Base-by-base conservation (phyloP, 23 tunicate genomes). In the Pegea sp. region DNA sequence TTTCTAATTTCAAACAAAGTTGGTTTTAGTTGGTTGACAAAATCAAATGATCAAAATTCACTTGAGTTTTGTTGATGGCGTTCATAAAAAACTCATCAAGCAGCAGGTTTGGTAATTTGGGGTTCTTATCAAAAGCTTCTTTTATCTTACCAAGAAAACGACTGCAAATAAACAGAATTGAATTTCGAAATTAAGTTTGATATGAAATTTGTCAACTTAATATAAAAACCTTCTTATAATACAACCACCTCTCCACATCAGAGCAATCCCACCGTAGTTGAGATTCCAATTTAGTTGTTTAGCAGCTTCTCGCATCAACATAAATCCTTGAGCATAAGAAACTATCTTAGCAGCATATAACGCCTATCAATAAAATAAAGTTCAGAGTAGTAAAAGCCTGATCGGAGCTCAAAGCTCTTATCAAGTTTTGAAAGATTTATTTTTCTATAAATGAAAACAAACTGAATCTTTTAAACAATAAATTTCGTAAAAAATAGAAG, bases 191-290 rank as follows among this genome's bases (percentile, higher is more conserved):
- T n/a, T n/a, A 38, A 38, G 16, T 16, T 38, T 38, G 46, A 8
- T 8, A 38, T 38, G 46, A 38, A 38, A 8, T 8, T 38, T 16
- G 16, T 16, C 13, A 11, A 38, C 11, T 38, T 16, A 38, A 38
- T 8, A 38, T 16, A 38, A 16, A 11, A 38, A 81, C 95, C 95
- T 84, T 68, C 95, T 62, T 18, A 84, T 84, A 53, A 84, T 84
- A 55, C 95, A 84, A 3, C 95, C 95, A 1, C 95, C 95, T 51
- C 95, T 63, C 95, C 95, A 84, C 95, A 84, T 84, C 16, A 84
- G 70, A 0, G 95, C 95, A 32, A 84, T 84, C 22, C 84, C 95
- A 23, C 95, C 95, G 61, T 84, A 84, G 53, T 84, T 84, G 34
- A 84, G 43, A 6, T 84, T 59, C 95, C 95, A 84, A 7, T 68